Evolutionary conservation across 2,113 vertebrate species (phyloP).

Genomic region (Passer montanus): DNA sequence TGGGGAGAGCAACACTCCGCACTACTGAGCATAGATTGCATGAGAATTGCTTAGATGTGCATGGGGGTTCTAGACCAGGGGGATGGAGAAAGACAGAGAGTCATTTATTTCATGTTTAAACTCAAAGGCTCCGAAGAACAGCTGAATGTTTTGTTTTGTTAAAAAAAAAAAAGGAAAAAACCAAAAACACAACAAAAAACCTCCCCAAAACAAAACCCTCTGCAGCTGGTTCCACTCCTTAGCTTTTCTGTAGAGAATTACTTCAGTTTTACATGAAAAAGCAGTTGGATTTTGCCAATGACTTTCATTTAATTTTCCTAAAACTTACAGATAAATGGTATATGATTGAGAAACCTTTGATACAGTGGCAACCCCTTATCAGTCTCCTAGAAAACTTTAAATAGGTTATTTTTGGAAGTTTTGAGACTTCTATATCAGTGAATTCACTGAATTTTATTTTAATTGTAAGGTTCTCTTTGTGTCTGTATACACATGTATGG

Average conservation of each 20-base stretch:
- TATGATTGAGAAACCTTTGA: not conserved
- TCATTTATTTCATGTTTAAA: not conserved
- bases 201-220: not conserved
- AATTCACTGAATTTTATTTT: not conserved
- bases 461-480: constrained; percentile 73
- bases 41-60: not conserved
- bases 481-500: not conserved
- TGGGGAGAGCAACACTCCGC: fast-evolving
- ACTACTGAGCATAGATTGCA: not conserved
- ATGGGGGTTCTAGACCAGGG: not conserved
- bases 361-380: not conserved
- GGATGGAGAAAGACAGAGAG: not conserved
- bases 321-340: not conserved
- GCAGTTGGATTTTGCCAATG: not conserved
- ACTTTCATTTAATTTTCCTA: not conserved
- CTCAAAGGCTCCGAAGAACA: not conserved
- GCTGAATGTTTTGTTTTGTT: not conserved
- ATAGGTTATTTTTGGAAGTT: not conserved
- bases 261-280: not conserved
- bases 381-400: not conserved
- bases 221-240: not conserved
- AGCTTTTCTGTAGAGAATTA: not conserved
- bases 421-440: not conserved
- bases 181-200: not conserved
- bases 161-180: not conserved